These are phyloP conservation scores for Drosophila repletoides DNA, from an alignment of 1,140 invertebrate species.

Conservation along the genomic window DNA sequence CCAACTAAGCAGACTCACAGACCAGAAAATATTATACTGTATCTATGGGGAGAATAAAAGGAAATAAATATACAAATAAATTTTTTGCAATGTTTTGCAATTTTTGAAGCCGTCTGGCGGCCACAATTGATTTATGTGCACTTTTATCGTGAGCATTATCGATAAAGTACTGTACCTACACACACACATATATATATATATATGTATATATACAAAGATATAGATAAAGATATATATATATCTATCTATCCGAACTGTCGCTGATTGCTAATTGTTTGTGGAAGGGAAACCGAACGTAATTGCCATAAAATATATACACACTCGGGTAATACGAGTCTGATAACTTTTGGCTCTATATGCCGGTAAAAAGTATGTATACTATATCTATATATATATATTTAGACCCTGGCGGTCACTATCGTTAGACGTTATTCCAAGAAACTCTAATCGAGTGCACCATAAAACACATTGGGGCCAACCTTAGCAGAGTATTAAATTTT, in stretches of 20 bases:
- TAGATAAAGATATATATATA: neutral
- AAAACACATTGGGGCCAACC: conserved; percentile 5
- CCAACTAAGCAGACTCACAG: neutral
- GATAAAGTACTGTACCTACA: neutral
- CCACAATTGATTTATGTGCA: conserved; percentile 33
- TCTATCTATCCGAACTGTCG: neutral
- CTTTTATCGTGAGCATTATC: conserved; percentile 14
- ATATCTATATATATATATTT: neutral
- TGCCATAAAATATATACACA: neutral
- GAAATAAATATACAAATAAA: neutral
- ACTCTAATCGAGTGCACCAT: conserved; percentile 22
- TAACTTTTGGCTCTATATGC: neutral
- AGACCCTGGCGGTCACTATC: neutral
- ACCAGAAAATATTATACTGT: neutral
- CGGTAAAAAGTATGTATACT: too few relatives aligned
- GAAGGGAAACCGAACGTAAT: conserved; percentile 4
- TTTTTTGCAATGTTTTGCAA: conserved; percentile 27
- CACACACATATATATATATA: neutral
- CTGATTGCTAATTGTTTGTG: conserved; percentile 47
- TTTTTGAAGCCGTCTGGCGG: neutral
- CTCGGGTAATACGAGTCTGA: conserved; percentile 20
- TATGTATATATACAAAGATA: conserved; percentile 5
- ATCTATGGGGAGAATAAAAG: neutral
- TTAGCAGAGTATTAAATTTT: too few relatives aligned
- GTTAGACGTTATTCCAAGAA: conserved; percentile 13